phyloP scores from a whole-genome alignment of 2,113 vertebrate species.

The Pipra filicauda region DNA sequence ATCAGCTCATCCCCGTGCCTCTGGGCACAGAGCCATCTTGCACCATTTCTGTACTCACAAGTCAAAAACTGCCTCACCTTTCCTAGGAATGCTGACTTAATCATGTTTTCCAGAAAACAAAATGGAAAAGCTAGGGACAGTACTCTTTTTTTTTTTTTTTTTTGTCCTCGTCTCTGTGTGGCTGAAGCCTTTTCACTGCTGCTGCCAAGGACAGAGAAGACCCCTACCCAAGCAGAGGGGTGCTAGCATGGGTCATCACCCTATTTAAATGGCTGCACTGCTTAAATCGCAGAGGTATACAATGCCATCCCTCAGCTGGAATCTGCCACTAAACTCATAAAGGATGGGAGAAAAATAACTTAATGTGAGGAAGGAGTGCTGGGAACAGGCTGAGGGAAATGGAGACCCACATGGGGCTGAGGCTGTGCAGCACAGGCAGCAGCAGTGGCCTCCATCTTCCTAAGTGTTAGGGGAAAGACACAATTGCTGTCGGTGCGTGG shows the following conservation, averaged over 20 bases:
- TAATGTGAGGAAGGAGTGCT: not conserved
- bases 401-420: fast-evolving
- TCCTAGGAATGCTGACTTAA: not conserved
- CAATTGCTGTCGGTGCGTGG: fast-evolving
- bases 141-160: not conserved
- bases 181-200: not conserved
- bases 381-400: not conserved
- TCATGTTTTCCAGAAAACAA: not conserved
- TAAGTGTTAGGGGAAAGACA: not conserved
- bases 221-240: not conserved
- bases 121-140: not conserved
- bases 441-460: fast-evolving
- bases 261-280: fast-evolving
- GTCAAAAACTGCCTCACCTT: not conserved
- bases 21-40: fast-evolving
- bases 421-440: fast-evolving
- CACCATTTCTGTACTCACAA: not conserved
- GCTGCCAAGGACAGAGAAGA: not conserved
- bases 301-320: not conserved
- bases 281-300: not conserved
- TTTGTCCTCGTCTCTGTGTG: not conserved
- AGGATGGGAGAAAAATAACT: not conserved
- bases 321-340: not conserved
- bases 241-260: not conserved
- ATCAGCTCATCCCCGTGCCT: no score